These are phyloP conservation scores for Sycophila sp. DNA, from an alignment of 1,140 invertebrate species.

Conservation along the genomic window DNA sequence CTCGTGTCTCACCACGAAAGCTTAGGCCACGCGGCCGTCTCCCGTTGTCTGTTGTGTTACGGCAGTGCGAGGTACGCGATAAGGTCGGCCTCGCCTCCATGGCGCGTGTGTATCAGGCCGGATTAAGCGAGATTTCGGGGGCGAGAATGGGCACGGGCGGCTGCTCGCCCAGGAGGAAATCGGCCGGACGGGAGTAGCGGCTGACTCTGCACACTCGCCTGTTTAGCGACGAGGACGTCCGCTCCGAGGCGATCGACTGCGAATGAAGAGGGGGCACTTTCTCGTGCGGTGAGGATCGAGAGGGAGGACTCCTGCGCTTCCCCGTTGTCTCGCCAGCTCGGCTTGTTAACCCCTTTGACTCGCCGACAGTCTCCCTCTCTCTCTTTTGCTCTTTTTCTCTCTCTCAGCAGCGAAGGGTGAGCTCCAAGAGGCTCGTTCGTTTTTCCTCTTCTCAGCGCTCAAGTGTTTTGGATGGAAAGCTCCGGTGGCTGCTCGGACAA, in stretches of 20 bases:
- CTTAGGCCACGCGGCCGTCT: not conserved
- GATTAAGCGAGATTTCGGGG: slow-evolving; percentile 25
- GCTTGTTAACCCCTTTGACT: not conserved
- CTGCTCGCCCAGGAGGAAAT: not conserved
- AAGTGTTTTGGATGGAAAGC: too few relatives aligned
- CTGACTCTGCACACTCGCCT: too few relatives aligned
- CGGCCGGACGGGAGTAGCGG: not conserved
- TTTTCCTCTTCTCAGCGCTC: too few relatives aligned
- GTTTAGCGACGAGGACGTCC: too few relatives aligned
- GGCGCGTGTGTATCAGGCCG: not conserved
- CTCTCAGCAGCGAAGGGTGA: too few relatives aligned
- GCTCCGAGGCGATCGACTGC: not conserved
- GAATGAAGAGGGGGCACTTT: not conserved
- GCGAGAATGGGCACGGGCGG: too few relatives aligned
- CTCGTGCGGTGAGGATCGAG: not conserved
- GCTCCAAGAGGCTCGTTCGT: too few relatives aligned
- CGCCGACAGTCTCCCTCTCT: not conserved
- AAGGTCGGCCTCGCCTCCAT: not conserved
- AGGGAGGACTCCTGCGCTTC: not conserved
- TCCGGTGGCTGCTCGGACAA: too few relatives aligned
- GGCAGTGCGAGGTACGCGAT: not conserved
- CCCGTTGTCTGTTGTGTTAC: not conserved
- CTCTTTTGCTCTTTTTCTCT: not conserved
- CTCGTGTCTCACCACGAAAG: not conserved
- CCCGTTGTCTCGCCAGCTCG: not conserved